phyloP scores from a whole-genome alignment of 2,113 vertebrate genomes.

The Ictalurus punctatus region DNA sequence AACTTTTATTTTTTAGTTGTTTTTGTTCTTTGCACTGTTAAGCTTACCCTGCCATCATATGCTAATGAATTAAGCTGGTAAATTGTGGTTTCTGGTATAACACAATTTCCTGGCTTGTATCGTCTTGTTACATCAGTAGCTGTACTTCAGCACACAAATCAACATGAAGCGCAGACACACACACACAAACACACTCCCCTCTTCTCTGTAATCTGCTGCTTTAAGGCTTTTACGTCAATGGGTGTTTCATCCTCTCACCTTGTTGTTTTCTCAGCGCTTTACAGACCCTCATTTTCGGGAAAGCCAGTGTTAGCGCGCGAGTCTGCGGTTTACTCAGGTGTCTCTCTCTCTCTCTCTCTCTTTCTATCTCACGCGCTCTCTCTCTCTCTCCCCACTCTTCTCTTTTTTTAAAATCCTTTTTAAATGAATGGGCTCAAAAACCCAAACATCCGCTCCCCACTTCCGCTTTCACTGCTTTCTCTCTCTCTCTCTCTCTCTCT shows the following conservation, averaged over 20 bases:
- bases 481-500: constrained; percentile 46
- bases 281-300: constrained; percentile 74
- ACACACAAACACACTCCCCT: constrained; percentile 25
- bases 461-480: constrained; percentile 76
- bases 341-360: constrained; percentile 64
- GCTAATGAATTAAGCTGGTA: constrained; percentile 24
- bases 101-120: constrained; percentile 43
- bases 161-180: constrained; percentile 49
- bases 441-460: constrained; percentile 77
- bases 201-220: constrained; percentile 41
- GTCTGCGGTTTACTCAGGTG: constrained; percentile 77
- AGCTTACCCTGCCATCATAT: not conserved
- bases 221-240: constrained; percentile 72
- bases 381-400: constrained; percentile 40
- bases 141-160: constrained; percentile 32
- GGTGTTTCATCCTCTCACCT: constrained; percentile 55
- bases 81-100: constrained; percentile 42
- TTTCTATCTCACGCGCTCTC: constrained; percentile 54
- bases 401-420: constrained; percentile 57
- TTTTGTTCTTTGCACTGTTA: constrained; percentile 21
- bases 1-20: constrained; percentile 11
- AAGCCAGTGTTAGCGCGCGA: constrained; percentile 66
- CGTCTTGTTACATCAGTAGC: constrained; percentile 34
- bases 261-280: constrained; percentile 67
- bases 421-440: constrained; percentile 78